Conservation (phyloP, 2,888 invertebrate genomes). For the Macaria liturata region DNA sequence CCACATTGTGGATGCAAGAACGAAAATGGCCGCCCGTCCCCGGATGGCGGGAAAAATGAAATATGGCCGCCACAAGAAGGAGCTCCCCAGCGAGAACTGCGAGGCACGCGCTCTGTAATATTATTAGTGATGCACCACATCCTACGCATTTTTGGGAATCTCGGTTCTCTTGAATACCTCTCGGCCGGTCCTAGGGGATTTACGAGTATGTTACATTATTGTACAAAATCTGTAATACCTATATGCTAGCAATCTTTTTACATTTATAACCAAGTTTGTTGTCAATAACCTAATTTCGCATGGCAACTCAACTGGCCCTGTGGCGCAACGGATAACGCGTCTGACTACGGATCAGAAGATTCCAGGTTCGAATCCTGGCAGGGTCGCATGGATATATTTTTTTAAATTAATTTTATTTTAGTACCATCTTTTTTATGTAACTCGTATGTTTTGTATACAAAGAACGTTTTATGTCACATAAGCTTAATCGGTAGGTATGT, state of each 20-base stretch:
- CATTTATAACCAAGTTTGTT: too few relatives aligned
- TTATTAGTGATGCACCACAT: slow-evolving; percentile 4
- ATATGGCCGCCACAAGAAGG: slow-evolving; percentile 59
- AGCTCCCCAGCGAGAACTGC: slow-evolving; percentile 24
- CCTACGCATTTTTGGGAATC: slow-evolving; percentile 3
- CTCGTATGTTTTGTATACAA: too few relatives aligned
- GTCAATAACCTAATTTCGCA: slow-evolving; percentile 39
- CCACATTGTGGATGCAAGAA: slow-evolving; percentile 51
- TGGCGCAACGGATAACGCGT: slow-evolving; percentile 88
- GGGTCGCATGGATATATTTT: slow-evolving; percentile 58
- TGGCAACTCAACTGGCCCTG: slow-evolving; percentile 62
- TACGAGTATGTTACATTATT: background rate
- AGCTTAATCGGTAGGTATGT: too few relatives aligned
- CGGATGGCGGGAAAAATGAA: slow-evolving; percentile 65
- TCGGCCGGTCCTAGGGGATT: too few relatives aligned
- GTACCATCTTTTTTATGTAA: slow-evolving; percentile 18
- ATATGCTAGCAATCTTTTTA: too few relatives aligned
- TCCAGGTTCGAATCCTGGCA: slow-evolving; percentile 87
- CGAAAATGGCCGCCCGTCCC: slow-evolving; percentile 57
- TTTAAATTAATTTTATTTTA: slow-evolving; percentile 35
- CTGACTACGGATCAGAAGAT: slow-evolving; percentile 89
- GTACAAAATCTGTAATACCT: background rate
- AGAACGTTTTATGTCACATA: too few relatives aligned
- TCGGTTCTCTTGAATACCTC: background rate
- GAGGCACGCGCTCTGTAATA: slow-evolving; percentile 21